Evolutionary conservation across 2,113 vertebrate species (phyloP).

Genomic region (Capricornis sumatraensis): DNA sequence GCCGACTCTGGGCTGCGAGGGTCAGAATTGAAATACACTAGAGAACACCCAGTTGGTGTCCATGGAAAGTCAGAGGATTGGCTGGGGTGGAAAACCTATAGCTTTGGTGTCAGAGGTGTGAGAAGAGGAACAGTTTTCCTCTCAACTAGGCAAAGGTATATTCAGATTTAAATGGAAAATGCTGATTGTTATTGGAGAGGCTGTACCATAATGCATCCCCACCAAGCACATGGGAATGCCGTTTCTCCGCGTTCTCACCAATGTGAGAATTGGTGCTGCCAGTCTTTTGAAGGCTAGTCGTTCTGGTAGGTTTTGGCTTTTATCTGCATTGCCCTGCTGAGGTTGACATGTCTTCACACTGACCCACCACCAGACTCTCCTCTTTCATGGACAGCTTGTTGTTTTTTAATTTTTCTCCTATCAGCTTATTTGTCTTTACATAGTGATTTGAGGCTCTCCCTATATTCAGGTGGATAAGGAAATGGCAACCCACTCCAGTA

Average conservation of each 20-base stretch:
- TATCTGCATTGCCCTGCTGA: neutral
- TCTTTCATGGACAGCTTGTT: neutral
- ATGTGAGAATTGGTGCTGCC: fast-evolving
- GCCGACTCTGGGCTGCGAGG: fast-evolving
- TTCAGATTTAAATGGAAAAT: fast-evolving
- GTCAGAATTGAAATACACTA: neutral
- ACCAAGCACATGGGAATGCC: neutral
- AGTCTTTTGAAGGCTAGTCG: neutral
- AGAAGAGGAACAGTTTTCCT: neutral
- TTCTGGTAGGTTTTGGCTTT: neutral
- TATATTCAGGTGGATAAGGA: neutral
- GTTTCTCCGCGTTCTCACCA: fast-evolving
- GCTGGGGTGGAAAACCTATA: neutral
- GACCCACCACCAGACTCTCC: too few relatives aligned
- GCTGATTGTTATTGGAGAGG: fast-evolving
- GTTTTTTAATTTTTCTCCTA: neutral
- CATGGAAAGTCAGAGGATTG: neutral
- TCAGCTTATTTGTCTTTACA: too few relatives aligned
- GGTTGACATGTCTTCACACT: neutral
- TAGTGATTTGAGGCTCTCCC: neutral
- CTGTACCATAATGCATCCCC: too few relatives aligned
- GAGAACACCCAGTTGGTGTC: neutral
- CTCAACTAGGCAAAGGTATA: fast-evolving
- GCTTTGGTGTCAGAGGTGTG: neutral
- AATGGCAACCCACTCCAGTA: neutral